phyloP scores from a whole-genome alignment of 2,113 vertebrate genomes.

The Fukomys damarensis region DNA sequence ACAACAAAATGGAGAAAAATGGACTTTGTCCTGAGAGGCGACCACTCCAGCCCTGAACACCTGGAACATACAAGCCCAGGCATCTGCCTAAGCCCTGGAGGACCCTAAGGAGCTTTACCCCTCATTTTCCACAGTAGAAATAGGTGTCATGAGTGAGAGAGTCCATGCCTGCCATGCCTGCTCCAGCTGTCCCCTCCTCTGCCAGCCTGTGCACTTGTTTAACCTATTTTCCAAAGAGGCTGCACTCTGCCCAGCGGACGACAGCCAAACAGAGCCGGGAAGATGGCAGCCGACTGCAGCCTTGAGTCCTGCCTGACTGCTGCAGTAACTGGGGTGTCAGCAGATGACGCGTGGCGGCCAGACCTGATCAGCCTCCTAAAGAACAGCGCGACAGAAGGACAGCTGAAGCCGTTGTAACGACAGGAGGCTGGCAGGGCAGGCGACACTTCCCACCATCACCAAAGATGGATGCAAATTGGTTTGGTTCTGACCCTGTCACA shows the following conservation, averaged over 20 bases:
- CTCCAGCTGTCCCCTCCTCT: background rate
- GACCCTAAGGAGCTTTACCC: background rate
- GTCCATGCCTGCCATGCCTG: background rate
- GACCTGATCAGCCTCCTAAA: background rate
- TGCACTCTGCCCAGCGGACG: background rate
- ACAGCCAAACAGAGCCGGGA: background rate
- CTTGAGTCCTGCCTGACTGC: background rate
- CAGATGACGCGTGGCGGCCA: background rate
- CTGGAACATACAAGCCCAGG: background rate
- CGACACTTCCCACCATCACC: constrained; percentile 54
- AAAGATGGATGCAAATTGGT: constrained; percentile 82
- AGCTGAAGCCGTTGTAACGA: background rate
- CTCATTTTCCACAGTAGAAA: background rate
- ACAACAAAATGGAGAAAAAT: background rate
- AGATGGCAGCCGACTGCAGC: background rate
- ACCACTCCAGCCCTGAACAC: background rate
- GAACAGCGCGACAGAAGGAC: background rate
- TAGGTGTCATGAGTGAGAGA: background rate
- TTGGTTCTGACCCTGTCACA: constrained; percentile 82
- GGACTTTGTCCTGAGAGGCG: background rate
- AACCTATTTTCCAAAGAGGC: background rate
- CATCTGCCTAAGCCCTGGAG: background rate
- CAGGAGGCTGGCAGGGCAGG: background rate
- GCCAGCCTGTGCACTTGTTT: background rate
- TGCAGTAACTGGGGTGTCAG: background rate